A percentile compares a stretch with the other conserved stretches of the same genome.
phyloP scores from a whole-genome alignment of 2,888 invertebrate species.

The Pseudoips prasinana region DNA sequence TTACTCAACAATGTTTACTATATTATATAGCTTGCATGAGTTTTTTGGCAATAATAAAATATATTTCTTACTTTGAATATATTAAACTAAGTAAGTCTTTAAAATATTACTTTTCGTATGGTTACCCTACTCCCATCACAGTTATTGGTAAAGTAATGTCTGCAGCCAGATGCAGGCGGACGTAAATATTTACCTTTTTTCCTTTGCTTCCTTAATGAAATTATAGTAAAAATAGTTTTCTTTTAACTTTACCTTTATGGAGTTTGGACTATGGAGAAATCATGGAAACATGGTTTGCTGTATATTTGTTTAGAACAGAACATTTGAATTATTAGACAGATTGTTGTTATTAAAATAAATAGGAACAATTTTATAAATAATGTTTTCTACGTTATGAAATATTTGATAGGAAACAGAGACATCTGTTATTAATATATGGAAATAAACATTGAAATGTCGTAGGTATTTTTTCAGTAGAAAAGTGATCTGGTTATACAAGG shows the following conservation, averaged over 20 bases:
- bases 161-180: conserved; percentile 43
- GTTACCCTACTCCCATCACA: conserved; percentile 22
- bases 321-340: background rate
- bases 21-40: too few relatives aligned
- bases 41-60: too few relatives aligned
- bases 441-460: too few relatives aligned
- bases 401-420: too few relatives aligned
- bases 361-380: background rate
- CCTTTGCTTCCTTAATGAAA: conserved; percentile 56
- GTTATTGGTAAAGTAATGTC: conserved; percentile 35
- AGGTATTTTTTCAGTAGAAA: too few relatives aligned
- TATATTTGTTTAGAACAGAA: background rate
- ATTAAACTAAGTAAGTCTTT: too few relatives aligned
- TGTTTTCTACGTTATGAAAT: background rate
- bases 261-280: conserved; percentile 15
- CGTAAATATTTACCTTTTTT: conserved; percentile 67
- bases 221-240: conserved; percentile 43
- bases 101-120: too few relatives aligned
- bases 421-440: too few relatives aligned
- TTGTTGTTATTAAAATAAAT: background rate
- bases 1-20: too few relatives aligned
- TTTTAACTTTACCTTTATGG: conserved; percentile 32
- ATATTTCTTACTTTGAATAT: too few relatives aligned
- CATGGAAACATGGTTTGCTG: conserved; percentile 3
- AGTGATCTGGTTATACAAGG: too few relatives aligned